A percentile compares a stretch with the other conserved stretches of the same genome.
phyloP scores from a whole-genome alignment of 2,888 invertebrate genomes.

The Nasonovia ribisnigri region DNA sequence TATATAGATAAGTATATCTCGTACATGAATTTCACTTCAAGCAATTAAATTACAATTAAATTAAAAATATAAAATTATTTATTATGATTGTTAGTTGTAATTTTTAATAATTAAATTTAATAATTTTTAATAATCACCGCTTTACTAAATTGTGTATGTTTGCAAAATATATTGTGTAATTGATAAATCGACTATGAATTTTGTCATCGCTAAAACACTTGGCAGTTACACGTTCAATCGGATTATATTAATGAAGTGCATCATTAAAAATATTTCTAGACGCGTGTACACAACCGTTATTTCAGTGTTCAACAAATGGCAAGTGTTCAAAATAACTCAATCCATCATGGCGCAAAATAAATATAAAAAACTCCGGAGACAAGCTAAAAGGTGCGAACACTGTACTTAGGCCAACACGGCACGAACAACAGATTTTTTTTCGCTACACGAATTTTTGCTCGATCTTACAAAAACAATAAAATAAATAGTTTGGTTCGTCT shows the following conservation, averaged over 20 bases:
- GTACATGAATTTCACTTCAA: background rate
- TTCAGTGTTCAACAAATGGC: conserved; percentile 37
- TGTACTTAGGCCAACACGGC: background rate
- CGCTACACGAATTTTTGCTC: background rate
- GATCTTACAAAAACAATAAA: background rate
- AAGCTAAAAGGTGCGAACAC: conserved; percentile 46
- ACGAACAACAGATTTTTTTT: conserved; percentile 2
- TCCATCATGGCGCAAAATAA: conserved; percentile 37
- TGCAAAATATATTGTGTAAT: background rate
- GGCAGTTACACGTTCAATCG: background rate
- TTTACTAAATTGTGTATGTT: background rate
- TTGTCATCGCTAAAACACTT: background rate
- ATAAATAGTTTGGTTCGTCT: background rate
- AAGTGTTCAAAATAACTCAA: conserved; percentile 53
- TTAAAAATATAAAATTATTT: background rate
- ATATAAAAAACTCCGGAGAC: conserved; percentile 24
- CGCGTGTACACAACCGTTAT: background rate
- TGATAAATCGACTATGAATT: background rate
- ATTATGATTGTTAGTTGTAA: background rate
- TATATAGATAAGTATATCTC: background rate
- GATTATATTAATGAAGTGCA: background rate
- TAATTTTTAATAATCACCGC: background rate
- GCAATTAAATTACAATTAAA: background rate
- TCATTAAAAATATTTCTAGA: conserved; percentile 3
- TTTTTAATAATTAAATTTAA: too few relatives aligned